These are phyloP conservation scores for Caenorhabditis sp. DNA, from an alignment of 2,888 invertebrate genomes.

Conservation along the genomic window DNA sequence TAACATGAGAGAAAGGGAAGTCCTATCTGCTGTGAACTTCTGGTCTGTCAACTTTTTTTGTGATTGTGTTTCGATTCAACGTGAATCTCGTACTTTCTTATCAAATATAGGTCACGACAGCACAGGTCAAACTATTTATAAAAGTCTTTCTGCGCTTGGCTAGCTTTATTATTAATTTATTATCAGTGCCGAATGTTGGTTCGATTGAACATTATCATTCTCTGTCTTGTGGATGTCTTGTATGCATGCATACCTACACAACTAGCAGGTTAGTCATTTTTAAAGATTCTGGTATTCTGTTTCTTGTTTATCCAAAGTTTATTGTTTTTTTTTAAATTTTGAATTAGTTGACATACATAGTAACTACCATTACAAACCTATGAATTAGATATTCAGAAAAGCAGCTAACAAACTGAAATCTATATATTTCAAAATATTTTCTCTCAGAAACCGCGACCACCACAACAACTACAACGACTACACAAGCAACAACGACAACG, in stretches of 20 bases:
- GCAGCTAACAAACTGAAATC: too few species aligned
- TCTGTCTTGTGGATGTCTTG: background rate
- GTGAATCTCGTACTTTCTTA: background rate
- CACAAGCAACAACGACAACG: background rate
- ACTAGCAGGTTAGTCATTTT: background rate
- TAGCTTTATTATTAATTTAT: background rate
- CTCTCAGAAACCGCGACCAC: background rate
- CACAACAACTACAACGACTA: constrained; percentile 21
- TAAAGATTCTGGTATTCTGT: too few species aligned
- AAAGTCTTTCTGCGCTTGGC: too few species aligned
- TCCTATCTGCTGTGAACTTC: background rate
- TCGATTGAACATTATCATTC: background rate
- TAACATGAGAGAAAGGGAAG: background rate
- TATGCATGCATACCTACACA: background rate
- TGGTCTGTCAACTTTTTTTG: background rate
- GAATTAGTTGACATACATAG: too few species aligned
- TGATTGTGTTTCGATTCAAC: background rate
- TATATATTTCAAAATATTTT: background rate
- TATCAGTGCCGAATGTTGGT: background rate
- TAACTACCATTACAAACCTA: too few species aligned
- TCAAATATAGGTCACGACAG: constrained; percentile 3
- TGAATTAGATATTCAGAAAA: too few species aligned
- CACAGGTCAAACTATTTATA: background rate
- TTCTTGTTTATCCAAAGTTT: too few species aligned
- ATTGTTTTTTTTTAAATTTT: too few species aligned